Conservation (phyloP, 2,113 vertebrate species). For the Melierax canorus region DNA sequence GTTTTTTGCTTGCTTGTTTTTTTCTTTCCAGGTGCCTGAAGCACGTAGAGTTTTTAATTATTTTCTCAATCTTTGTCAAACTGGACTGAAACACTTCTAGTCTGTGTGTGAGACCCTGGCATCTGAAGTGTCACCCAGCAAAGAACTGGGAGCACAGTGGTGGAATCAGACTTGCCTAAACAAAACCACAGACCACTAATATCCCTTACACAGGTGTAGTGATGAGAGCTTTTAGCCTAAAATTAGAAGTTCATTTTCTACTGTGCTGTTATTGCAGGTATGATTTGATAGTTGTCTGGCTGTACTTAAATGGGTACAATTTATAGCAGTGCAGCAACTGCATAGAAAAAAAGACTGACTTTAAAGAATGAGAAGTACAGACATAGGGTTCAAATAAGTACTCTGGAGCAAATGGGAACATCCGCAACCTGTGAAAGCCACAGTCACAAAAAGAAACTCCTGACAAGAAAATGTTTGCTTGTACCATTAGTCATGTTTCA, state of each 20-base stretch:
- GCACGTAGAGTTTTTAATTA: not conserved
- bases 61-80: not conserved
- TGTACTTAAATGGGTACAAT: not conserved
- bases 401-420: not conserved
- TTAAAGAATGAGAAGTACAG: not conserved
- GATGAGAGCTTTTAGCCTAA: not conserved
- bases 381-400: rapidly evolving
- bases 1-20: not conserved
- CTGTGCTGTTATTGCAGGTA: not conserved
- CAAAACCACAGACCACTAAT: not conserved
- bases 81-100: not conserved
- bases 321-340: not conserved
- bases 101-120: not conserved
- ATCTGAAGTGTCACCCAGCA: not conserved
- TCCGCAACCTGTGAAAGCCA: not conserved
- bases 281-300: not conserved
- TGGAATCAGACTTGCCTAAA: not conserved
- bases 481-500: not conserved
- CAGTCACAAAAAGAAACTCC: not conserved
- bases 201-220: not conserved
- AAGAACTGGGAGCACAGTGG: not conserved
- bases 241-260: not conserved
- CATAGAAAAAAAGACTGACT: not conserved
- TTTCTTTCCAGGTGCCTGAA: not conserved
- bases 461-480: not conserved